Conservation (phyloP, 1,140 invertebrate species). For the Heliconius nattereri region DNA sequence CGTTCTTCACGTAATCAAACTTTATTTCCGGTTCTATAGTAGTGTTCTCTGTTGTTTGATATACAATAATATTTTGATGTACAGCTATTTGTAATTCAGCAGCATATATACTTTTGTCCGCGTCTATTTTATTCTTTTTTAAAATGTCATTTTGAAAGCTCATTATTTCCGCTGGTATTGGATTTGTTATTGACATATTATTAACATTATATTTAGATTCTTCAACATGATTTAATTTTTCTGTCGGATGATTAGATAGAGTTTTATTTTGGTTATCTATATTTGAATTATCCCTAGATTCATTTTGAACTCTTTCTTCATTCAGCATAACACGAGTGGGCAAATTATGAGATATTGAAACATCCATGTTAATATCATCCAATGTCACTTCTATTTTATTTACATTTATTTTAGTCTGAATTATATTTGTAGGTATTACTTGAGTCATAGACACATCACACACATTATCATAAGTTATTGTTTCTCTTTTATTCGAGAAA, state of each 20-base stretch:
- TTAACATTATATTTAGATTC: slow-evolving; percentile 25
- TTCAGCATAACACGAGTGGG: not conserved
- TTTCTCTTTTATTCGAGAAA: slow-evolving; percentile 2
- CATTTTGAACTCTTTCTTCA: not conserved
- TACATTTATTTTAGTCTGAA: not conserved
- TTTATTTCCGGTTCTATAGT: not conserved
- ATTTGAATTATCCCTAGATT: not conserved
- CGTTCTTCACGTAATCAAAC: not conserved
- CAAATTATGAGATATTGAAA: not conserved
- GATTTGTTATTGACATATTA: slow-evolving; percentile 42
- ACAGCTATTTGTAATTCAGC: slow-evolving; percentile 23
- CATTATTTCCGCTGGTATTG: slow-evolving; percentile 42
- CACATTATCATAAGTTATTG: not conserved
- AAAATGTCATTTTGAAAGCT: slow-evolving; percentile 38
- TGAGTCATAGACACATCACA: not conserved
- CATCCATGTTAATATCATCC: not conserved
- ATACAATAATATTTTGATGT: slow-evolving; percentile 48
- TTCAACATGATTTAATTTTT: not conserved
- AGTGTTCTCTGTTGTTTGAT: slow-evolving; percentile 41
- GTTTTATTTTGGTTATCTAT: not conserved
- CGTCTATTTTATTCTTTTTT: slow-evolving; percentile 28
- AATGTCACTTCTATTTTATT: slow-evolving; percentile 3
- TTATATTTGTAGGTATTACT: slow-evolving; percentile 6
- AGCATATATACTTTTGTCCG: slow-evolving; percentile 17
- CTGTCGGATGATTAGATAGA: not conserved